phyloP scores from a whole-genome alignment of 2,888 invertebrate genomes.

The Loripinus fragilis region DNA sequence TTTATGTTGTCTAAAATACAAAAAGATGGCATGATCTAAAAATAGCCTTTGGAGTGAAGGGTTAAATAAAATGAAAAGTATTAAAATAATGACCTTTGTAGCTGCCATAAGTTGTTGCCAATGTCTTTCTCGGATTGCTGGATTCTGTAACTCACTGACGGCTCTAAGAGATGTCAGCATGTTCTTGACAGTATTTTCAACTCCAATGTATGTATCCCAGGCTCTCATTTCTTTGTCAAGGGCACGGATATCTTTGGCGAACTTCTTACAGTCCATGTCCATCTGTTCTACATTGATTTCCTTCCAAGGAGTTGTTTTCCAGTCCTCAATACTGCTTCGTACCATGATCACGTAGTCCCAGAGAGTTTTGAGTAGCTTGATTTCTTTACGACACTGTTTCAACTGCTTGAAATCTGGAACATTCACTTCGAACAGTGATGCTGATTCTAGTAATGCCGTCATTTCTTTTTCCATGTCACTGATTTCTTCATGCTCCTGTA shows the following conservation, averaged over 20 bases:
- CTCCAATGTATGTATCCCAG: slow-evolving; percentile 95
- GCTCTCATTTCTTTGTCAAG: slow-evolving; percentile 97
- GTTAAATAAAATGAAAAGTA: no score
- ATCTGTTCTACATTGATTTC: slow-evolving; percentile 99
- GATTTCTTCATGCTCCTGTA: slow-evolving; percentile 91
- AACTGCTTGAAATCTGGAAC: slow-evolving; percentile 97
- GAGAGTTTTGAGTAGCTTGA: slow-evolving; percentile 91
- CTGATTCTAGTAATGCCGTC: slow-evolving; percentile 93
- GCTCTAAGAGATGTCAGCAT: slow-evolving; percentile 97
- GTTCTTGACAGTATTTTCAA: slow-evolving; percentile 97
- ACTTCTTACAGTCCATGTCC: slow-evolving; percentile 99
- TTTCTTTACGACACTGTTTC: slow-evolving; percentile 95
- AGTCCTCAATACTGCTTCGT: slow-evolving; percentile 95
- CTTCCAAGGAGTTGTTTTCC: slow-evolving; percentile 98
- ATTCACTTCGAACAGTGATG: slow-evolving; percentile 96
- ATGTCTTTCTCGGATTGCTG: slow-evolving; percentile 97
- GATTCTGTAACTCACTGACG: slow-evolving; percentile 97
- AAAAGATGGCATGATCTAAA: no score
- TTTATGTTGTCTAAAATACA: no score
- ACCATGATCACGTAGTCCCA: slow-evolving; percentile 98
- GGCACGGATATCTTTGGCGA: slow-evolving; percentile 89
- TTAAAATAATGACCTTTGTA: slow-evolving; percentile 93
- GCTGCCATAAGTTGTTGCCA: slow-evolving; percentile 98
- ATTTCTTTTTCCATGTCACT: slow-evolving; percentile 93
- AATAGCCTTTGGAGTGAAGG: no score